Evolutionary conservation across 2,797 vertebrate genomes (phyloP), one percentile per base, ranked within the genome.

Genomic region (Remorina albescens): DNA sequence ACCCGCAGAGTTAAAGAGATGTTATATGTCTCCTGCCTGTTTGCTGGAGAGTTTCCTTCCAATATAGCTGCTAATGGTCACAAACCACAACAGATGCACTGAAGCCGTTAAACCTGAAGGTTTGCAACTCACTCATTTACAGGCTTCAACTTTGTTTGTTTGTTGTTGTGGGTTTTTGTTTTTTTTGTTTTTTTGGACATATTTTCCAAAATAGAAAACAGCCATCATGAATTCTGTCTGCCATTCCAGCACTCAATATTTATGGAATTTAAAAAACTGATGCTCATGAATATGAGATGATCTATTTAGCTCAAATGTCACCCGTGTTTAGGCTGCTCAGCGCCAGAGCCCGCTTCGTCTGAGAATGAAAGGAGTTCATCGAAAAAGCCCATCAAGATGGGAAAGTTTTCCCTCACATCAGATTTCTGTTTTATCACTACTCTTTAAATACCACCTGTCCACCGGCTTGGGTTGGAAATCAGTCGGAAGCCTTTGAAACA

Each of bases 261-360:
- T 67, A 76, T 69, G 25, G 65, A 72, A 19, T 42, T 76, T 74
- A 21, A 30, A 70, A 59, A 71, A 71, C 1, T 6, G 32, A 65
- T n/a, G 21, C 62, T 72, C 47, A 57, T 74, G 61, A 77, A 62
- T 70, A 44, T 30, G 32, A 67, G 46, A 61, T 21, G 72, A 64
- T 64, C 67, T 19, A 10, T 28, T 59, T 5, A 5, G 57, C 60
- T 67, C 25, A 28, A 47, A 62, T 66, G 69, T 68, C 68, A 47
- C 9, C 76, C 63, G 23, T 74, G 68, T 68, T 50, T 28, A 32
- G 9, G 15, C 65, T 32, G 46, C 59, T 72, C 53, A 46, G 60
- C 58, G 7, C 5, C 71, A 50, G 23, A 26, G 42, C 39, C 63
- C 28, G 0, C 36, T 59, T 64, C 16, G 25, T 41, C 18, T 41